Base-by-base conservation (phyloP, 2,113 vertebrate genomes). In the Salvelinus fontinalis region DNA sequence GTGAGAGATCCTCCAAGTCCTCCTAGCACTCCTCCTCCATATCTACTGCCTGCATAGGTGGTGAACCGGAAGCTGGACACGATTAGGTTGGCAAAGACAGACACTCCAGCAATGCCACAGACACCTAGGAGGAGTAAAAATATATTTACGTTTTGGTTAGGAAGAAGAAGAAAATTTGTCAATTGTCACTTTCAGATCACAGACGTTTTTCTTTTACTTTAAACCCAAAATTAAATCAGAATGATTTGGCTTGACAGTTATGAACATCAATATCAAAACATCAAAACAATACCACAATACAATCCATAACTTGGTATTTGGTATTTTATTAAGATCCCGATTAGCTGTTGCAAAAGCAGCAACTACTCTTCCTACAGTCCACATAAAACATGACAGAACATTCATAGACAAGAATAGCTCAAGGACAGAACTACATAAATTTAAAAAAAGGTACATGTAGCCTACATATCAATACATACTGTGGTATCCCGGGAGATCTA, bases 31-130 rank as follows among this genome's bases (percentile, higher is more conserved):
- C 6, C 22, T 0, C 60, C 71, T 4, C 76, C 87, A 3, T 77
- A 51, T 5, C 75, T 86, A 3, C 79, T 57, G 0, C 91, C 87
- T 0, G 93, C 88, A 3, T 85, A 92, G 0, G 94, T 93, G 62
- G 94, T 94, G 92, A 96, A 95, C 84, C 92, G 94, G 85, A 97
- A 98, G 84, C 96, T 95, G 75, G 95, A 95, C 75, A 98, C 95
- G 62, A 97, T 92, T 94, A 97, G 94, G 89, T 97, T 97, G 71
- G 96, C 96, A 81, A 97, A 97, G 78, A 97, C 93, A 0, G 97
- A 97, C 72, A 96, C 96, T 0, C 96, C 96, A 0, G 94, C 93
- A 20, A 97, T 95, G 31, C 93, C 93, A 82, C 96, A 97, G 13
- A 97, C 80, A 49, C 96, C 96, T 97, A 75, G 65, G 26, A 13